Conservation (phyloP, 2,113 vertebrate species). For the Sceloporus undulatus region DNA sequence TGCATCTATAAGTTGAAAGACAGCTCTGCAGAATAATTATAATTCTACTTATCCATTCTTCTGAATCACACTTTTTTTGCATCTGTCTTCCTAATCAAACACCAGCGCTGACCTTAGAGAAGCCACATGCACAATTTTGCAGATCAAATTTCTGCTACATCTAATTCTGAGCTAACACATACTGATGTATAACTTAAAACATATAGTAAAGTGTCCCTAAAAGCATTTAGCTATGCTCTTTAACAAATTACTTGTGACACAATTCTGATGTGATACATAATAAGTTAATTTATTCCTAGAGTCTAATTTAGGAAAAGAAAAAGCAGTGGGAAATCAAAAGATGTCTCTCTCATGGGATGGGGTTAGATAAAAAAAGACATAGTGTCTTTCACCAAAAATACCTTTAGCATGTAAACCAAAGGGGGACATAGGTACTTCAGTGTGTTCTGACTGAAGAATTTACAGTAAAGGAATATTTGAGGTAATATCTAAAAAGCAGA, state of each 20-base stretch:
- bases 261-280: not conserved
- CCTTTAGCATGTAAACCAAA: not conserved
- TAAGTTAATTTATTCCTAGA: conserved; percentile 39
- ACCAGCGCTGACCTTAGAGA: not conserved
- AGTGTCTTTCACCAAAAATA: conserved; percentile 29
- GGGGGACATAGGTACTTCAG: not conserved
- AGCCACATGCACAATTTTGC: not conserved
- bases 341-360: conserved; percentile 33
- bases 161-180: conserved; percentile 15
- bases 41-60: conserved; percentile 1
- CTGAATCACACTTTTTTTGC: not conserved
- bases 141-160: conserved; percentile 12
- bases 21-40: not conserved
- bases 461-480: not conserved
- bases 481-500: not conserved
- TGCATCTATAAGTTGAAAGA: not conserved
- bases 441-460: not conserved
- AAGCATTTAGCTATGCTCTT: conserved; percentile 49
- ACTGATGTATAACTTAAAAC: conserved; percentile 12
- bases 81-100: conserved; percentile 15
- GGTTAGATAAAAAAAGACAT: conserved; percentile 36
- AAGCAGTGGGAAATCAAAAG: conserved; percentile 27
- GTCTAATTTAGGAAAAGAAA: conserved; percentile 38
- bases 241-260: conserved; percentile 34
- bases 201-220: conserved; percentile 1